phyloP scores from a whole-genome alignment of 2,113 vertebrate genomes.

The Eretmochelys imbricata region DNA sequence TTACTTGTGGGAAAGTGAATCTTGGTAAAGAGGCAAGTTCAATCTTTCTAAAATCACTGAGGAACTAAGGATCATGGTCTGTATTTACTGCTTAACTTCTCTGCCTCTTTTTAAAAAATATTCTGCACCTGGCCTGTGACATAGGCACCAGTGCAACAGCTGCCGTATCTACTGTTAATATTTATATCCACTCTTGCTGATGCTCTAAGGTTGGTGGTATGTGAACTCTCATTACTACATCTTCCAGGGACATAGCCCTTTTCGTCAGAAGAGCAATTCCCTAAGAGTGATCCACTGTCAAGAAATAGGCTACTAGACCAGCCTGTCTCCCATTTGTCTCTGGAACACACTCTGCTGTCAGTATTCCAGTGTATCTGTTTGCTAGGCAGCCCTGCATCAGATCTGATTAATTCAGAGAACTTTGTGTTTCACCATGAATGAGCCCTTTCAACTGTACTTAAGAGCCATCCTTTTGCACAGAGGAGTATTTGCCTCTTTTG shows the following conservation, averaged over 20 bases:
- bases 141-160: neutral
- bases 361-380: neutral
- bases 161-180: neutral
- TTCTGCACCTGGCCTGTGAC: neutral
- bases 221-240: neutral
- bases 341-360: neutral
- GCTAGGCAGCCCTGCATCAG: neutral
- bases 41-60: neutral
- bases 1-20: neutral
- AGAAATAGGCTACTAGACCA: neutral
- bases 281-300: neutral
- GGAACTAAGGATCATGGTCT: accelerated
- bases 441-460: neutral
- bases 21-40: neutral
- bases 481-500: neutral
- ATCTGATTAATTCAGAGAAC: neutral
- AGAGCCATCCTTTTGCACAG: neutral
- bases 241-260: neutral
- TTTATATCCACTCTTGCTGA: neutral
- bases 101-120: neutral
- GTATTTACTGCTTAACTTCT: neutral
- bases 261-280: neutral
- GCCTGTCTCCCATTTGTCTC: accelerated
- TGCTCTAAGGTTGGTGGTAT: neutral
- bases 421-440: neutral